phyloP scores from a whole-genome alignment of 2,113 vertebrate species.

The western clawed frog (Xenopus tropicalis) region UCB_Xtro_10.0 CM004447.2:47143001-47143500 shows the following conservation, averaged over 20 bases:
- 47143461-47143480: too few relatives aligned
- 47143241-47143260: slow-evolving; percentile 23
- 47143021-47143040: slow-evolving; percentile 18
- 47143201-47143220: slow-evolving; percentile 27
- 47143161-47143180: slow-evolving; percentile 11
- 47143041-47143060: slow-evolving; percentile 16
- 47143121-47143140: slow-evolving; percentile 22
- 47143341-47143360: slow-evolving; percentile 22
- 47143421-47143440: too few relatives aligned
- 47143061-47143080: slow-evolving; percentile 5
- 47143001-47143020: slow-evolving; percentile 14
- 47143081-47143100: slow-evolving; percentile 15
- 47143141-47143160: slow-evolving; percentile 23
- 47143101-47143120: slow-evolving; percentile 36
- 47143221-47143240: slow-evolving; percentile 17
- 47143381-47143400: slow-evolving; percentile 1
- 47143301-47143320: slow-evolving; percentile 30
- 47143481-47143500: too few relatives aligned
- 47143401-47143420: not conserved
- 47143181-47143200: slow-evolving; percentile 36
- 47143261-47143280: slow-evolving; percentile 22
- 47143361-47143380: slow-evolving; percentile 5
- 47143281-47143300: slow-evolving; percentile 31
- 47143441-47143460: too few relatives aligned
- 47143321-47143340: slow-evolving; percentile 13